A percentile compares a stretch with the other conserved stretches of the same genome.
Conservation (phyloP, 2,797 vertebrate genomes). For the Rhinichthys osculus region DNA sequence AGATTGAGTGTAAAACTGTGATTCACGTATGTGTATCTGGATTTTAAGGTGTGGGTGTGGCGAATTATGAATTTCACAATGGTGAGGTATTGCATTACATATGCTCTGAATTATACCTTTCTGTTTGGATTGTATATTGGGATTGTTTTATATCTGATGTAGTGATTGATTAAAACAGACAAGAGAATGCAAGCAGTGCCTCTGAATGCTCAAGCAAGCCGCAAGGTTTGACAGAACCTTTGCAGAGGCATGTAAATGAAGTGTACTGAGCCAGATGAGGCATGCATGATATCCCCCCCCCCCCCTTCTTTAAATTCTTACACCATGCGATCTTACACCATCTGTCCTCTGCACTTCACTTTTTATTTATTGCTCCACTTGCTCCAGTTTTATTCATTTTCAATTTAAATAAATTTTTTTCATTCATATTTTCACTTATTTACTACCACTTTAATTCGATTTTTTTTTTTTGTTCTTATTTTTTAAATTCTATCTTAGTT, state of each 20-base stretch:
- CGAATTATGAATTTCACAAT: background rate
- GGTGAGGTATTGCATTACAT: constrained; percentile 15
- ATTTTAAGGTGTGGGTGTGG: constrained; percentile 12
- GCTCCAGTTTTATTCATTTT: background rate
- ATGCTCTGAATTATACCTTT: constrained; percentile 21
- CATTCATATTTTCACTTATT: background rate
- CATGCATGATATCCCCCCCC: too few relatives aligned
- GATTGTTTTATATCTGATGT: constrained; percentile 2
- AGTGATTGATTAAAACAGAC: constrained; percentile 24
- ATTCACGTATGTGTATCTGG: background rate
- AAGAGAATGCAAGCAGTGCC: constrained; percentile 26
- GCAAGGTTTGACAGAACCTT: constrained; percentile 2
- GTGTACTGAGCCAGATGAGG: background rate
- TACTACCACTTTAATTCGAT: background rate
- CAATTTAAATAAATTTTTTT: too few relatives aligned
- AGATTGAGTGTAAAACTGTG: background rate
- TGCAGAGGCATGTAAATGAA: background rate
- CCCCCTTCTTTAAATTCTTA: background rate
- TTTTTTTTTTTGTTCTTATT: too few relatives aligned
- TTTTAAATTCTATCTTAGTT: too few relatives aligned
- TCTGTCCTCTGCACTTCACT: background rate
- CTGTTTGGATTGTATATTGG: constrained; percentile 3
- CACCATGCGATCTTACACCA: background rate
- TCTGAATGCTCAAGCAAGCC: background rate
- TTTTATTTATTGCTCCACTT: background rate